Base-by-base conservation (phyloP, 2,113 vertebrate species). In the Gavia stellata region DNA sequence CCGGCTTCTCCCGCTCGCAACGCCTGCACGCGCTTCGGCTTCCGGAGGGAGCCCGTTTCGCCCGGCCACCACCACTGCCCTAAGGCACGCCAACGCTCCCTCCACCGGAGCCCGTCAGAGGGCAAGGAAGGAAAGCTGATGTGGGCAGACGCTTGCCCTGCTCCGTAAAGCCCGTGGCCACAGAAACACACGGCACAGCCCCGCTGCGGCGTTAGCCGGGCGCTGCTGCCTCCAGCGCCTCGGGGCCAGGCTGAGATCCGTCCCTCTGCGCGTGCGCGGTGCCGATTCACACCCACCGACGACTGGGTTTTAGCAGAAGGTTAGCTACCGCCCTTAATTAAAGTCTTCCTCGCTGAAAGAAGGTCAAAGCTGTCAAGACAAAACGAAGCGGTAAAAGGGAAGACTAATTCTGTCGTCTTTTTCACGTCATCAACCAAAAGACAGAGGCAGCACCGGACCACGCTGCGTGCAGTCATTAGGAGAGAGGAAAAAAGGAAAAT, bases 21-120 rank as follows among this genome's bases (percentile, higher is more conserved):
- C 0, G 2, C 33, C 50, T 36, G 40, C 49, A 26, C 3, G 1
- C 14, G 4, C 63, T 17, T 47, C 0, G 4, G 31, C 72, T 72
- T 65, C 34, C 33, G 28, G 56, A 19, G 2, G 3, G 61, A 80
- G 45, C 29, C n/a, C 1, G 0, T 66, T 66, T 65, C 23, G 6
- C 33, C 13, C 14, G 8, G 52, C 52, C 52, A 73, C 44, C 28
- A 21, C 8, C 28, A 1, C 73, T 36, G 36, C 50, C 26, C 40
- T 10, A 3, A 26, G 11, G 8, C 17, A 12, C 3, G 18, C 17
- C 77, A 56, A 6, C 29, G 3, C 62, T 28, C 36, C 44, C 42
- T 45, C 36, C 19, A 3, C 15, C 4, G 3, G 4, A 40, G 66
- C 63, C 65, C 45, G 28, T 5, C 72, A 14, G 15, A 66, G 26